Evolutionary conservation across 2,888 invertebrate species (phyloP).

Genomic region (Blastobasis adustella): DNA sequence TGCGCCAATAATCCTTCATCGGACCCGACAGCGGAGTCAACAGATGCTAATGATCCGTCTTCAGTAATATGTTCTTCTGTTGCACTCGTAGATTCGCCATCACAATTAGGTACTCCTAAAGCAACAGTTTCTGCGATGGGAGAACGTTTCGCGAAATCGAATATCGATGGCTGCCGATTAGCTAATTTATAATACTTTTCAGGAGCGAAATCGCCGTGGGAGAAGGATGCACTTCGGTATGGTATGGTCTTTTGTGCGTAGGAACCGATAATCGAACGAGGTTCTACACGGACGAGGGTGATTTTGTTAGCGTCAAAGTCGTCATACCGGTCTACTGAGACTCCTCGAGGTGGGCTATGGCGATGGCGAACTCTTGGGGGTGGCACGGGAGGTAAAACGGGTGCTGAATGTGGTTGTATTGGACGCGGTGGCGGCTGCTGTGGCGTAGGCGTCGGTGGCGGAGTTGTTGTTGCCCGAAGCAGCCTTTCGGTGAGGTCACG

Average conservation of each 20-base stretch:
- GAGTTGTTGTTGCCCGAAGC: conserved; percentile 65
- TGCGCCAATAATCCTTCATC: conserved; percentile 70
- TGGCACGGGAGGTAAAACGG: conserved; percentile 73
- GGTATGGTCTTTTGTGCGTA: conserved; percentile 81
- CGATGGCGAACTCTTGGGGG: conserved; percentile 70
- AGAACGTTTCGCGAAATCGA: conserved; percentile 56
- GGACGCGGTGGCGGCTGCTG: conserved; percentile 56
- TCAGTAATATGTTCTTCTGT: conserved; percentile 56
- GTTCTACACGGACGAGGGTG: conserved; percentile 73
- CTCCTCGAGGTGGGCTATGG: conserved; percentile 66
- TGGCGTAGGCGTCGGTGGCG: conserved; percentile 28
- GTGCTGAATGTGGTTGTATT: conserved; percentile 64
- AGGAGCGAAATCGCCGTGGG: conserved; percentile 86
- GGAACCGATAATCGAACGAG: conserved; percentile 75
- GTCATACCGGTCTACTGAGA: conserved; percentile 62
- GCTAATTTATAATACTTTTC: conserved; percentile 64
- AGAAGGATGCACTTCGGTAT: conserved; percentile 89
- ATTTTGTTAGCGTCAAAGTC: conserved; percentile 65
- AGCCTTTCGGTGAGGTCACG: conserved; percentile 88
- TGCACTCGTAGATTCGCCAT: conserved; percentile 44
- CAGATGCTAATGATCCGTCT: conserved; percentile 71
- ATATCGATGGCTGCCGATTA: conserved; percentile 51
- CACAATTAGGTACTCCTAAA: conserved; percentile 33
- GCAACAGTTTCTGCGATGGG: conserved; percentile 31
- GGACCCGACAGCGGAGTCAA: conserved; percentile 77